A percentile compares a stretch with the other conserved stretches of the same genome.
Evolutionary conservation across 2,113 vertebrate species (phyloP).

Genomic region (Myxocyprinus asiaticus): DNA sequence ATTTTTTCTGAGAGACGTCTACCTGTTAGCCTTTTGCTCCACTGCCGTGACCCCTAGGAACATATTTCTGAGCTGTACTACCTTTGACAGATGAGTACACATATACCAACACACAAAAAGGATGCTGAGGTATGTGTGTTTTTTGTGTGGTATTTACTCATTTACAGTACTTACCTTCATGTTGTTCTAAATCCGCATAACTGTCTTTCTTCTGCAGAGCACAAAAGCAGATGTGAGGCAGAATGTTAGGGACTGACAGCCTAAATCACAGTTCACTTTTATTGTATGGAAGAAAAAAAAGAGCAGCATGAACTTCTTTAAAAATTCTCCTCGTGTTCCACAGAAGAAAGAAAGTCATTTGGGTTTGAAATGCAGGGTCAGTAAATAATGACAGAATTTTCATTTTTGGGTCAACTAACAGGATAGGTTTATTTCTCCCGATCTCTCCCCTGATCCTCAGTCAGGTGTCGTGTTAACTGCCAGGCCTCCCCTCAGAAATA

Average conservation of each 20-base stretch:
- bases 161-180: no score
- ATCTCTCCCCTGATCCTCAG: slow-evolving; percentile 58
- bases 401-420: not conserved
- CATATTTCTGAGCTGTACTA: slow-evolving; percentile 54
- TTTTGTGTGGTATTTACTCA: not conserved
- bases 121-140: not conserved
- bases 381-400: no score
- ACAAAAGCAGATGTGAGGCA: no score
- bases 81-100: slow-evolving; percentile 56
- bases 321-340: no score
- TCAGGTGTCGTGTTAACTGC: slow-evolving; percentile 62
- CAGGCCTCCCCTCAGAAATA: not conserved
- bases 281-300: no score
- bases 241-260: no score
- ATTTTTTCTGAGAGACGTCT: slow-evolving; percentile 56
- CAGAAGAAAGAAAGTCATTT: no score
- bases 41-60: slow-evolving; percentile 45
- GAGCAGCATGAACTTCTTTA: no score
- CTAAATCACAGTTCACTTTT: no score
- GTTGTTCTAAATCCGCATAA: no score
- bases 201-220: no score
- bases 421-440: slow-evolving; percentile 68
- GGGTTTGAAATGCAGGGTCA: no score
- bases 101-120: slow-evolving; percentile 14
- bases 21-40: slow-evolving; percentile 57